Evolutionary conservation across 2,888 invertebrate species (phyloP), one percentile per base, ranked within the genome.

Genomic region (Operophtera brumata): DNA sequence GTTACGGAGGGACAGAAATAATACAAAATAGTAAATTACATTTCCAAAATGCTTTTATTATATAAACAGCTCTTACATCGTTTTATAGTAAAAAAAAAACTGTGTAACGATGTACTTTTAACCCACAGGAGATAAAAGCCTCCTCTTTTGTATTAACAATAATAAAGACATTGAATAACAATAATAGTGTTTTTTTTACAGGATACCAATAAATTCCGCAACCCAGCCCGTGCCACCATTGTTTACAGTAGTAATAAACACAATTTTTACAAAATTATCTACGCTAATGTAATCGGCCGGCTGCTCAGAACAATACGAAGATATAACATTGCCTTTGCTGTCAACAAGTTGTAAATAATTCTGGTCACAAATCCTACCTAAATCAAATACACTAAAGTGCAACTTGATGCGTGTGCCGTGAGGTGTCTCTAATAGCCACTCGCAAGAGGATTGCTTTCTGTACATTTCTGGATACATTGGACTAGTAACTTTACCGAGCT

Each of bases 221-320:
- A 90, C 71, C 94, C 95, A 96, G 13, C 96, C 96, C 1, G 91
- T 91, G 7, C 95, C 96, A 14, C 92, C 92, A 68, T 94, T 95
- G 66, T 94, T 94, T 43, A 91, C 80, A 9, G 92, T 92, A 28
- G 94, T 94, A 37, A 86, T 88, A 72, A 94, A 95, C 0, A 91
- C 89, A 10, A 96, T 84, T 39, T 90, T 83, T 0, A 95, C 77
- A 52, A 83, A 84, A 71, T 93, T 93, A 7, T 90, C 88, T 0
- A 65, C 60, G 43, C 93, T 91, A 5, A 80, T 82, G 65, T 92
- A 93, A 35, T 82, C 76, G 0, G 91, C 91, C 0, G 95, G 94
- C 55, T 91, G 91, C 83, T 94, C 80, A 0, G 76, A 73, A 62
- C 86, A 88, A 69, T 83, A 93, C 4, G 84, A 85, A 0, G 91